phyloP scores from a whole-genome alignment of 2,888 invertebrate species.

The Hoplodrina ambigua region DNA sequence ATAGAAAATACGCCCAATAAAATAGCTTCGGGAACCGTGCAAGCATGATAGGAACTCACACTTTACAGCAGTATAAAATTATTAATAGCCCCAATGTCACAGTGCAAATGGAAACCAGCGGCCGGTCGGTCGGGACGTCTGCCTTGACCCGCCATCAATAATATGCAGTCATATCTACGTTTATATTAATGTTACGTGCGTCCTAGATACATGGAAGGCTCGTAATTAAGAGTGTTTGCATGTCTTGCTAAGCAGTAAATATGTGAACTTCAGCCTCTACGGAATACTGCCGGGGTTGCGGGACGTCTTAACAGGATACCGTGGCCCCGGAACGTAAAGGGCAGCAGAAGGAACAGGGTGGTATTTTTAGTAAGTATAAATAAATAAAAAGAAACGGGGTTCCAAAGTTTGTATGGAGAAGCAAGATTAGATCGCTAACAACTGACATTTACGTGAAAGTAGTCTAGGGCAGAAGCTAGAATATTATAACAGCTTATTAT shows the following conservation, averaged over 20 bases:
- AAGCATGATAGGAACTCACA: background rate
- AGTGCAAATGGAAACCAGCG: slow-evolving; percentile 22
- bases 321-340: too few species aligned
- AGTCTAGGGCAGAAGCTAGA: too few species aligned
- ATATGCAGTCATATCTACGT: slow-evolving; percentile 2
- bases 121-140: background rate
- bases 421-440: too few species aligned
- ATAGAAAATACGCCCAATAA: too few species aligned
- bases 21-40: background rate
- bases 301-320: too few species aligned
- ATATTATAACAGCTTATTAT: too few species aligned
- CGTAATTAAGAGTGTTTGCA: slow-evolving; percentile 1
- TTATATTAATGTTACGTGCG: slow-evolving; percentile 14
- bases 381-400: too few species aligned
- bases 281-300: too few species aligned
- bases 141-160: slow-evolving; percentile 19
- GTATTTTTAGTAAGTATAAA: too few species aligned
- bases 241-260: background rate
- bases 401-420: too few species aligned
- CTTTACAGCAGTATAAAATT: background rate
- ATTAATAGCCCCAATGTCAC: slow-evolving; percentile 2
- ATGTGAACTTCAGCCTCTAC: background rate
- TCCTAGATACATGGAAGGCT: slow-evolving; percentile 16
- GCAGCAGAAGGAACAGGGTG: too few species aligned
- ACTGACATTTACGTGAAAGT: too few species aligned